These are phyloP conservation scores for Lucinisca nassula DNA, from an alignment of 2,888 invertebrate genomes.

Conservation along the genomic window DNA sequence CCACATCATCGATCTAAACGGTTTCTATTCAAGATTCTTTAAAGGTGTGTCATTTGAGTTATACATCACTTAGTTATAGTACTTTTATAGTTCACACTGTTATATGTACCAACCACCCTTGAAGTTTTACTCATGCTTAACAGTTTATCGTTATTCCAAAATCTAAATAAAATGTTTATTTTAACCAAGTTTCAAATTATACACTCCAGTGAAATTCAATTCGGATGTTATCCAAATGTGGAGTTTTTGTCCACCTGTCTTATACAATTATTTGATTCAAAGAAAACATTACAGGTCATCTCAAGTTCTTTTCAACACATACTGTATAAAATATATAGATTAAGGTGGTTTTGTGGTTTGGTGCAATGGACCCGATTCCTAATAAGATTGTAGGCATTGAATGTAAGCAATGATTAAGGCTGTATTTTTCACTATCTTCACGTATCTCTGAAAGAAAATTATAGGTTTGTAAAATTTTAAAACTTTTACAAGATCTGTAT, in stretches of 20 bases:
- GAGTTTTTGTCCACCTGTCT: conserved; percentile 11
- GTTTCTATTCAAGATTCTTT: not conserved
- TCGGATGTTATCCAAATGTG: not conserved
- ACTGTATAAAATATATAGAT: conserved; percentile 9
- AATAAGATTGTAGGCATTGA: not conserved
- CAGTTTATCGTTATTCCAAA: conserved; percentile 3
- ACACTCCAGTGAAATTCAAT: conserved; percentile 1
- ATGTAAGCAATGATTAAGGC: not conserved
- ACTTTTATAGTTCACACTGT: not conserved
- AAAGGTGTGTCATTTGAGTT: not conserved
- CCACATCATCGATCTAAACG: not conserved
- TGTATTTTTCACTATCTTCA: not conserved
- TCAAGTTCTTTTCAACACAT: not conserved
- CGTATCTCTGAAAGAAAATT: not conserved
- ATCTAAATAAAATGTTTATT: conserved; percentile 7
- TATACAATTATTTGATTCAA: conserved; percentile 9
- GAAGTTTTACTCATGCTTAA: not conserved
- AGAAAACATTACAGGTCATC: not conserved
- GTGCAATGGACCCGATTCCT: not conserved
- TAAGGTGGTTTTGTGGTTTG: conserved; percentile 1
- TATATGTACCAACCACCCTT: not conserved
- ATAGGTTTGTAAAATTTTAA: not conserved
- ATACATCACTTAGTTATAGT: not conserved
- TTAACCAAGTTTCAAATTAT: conserved; percentile 4
- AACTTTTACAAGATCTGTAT: not conserved